These are phyloP conservation scores for Gymnoscopelus microlampas DNA, from an alignment of 2,797 vertebrate species.

Conservation along the genomic window DNA sequence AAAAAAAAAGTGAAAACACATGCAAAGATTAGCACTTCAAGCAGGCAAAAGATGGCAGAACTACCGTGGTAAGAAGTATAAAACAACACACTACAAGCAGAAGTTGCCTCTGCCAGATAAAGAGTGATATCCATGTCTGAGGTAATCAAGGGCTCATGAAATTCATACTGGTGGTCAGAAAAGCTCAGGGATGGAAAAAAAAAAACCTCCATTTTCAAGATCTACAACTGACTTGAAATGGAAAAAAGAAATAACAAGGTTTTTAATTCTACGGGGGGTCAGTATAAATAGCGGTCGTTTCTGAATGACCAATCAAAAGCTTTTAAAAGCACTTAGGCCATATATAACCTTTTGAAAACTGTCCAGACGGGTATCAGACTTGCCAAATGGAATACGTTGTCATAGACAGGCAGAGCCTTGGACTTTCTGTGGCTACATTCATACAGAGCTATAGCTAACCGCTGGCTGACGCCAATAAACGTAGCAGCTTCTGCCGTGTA, in stretches of 20 bases:
- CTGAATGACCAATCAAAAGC: conserved; percentile 37
- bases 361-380: conserved; percentile 32
- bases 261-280: conserved; percentile 48
- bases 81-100: conserved; percentile 59
- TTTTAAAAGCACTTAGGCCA: conserved; percentile 43
- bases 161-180: conserved; percentile 1
- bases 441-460: conserved; percentile 51
- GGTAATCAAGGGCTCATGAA: conserved; percentile 59
- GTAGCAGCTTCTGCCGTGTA: conserved; percentile 50
- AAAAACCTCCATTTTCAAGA: conserved; percentile 14
- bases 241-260: conserved; percentile 56
- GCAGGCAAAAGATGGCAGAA: conserved; percentile 56
- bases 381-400: conserved; percentile 59
- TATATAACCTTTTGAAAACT: conserved; percentile 46
- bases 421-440: conserved; percentile 53
- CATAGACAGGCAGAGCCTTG: conserved; percentile 48
- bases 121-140: conserved; percentile 14
- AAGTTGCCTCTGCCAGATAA: conserved; percentile 43
- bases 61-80: conserved; percentile 52
- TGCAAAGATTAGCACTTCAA: conserved; percentile 80
- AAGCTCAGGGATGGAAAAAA: conserved; percentile 1
- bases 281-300: conserved; percentile 56
- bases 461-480: conserved; percentile 55
- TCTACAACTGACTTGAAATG: conserved; percentile 55
- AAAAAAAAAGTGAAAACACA: conserved; percentile 76